phyloP scores from a whole-genome alignment of 2,797 vertebrate species.

The Streptopelia turtur region DNA sequence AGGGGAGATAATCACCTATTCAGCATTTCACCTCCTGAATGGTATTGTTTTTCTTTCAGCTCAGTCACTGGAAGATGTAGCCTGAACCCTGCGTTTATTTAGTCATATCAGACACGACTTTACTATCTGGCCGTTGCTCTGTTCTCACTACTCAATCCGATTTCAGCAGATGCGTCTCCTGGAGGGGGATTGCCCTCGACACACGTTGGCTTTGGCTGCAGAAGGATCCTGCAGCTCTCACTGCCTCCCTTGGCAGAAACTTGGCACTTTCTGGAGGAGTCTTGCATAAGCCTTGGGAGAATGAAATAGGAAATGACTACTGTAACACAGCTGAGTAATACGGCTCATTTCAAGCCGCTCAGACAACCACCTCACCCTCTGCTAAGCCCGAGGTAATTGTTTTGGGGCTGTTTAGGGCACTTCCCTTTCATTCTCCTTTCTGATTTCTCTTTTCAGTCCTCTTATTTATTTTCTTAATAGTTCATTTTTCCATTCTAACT shows the following conservation, averaged over 20 bases:
- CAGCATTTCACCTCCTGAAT: neutral
- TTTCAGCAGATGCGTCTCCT: neutral
- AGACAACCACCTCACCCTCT: neutral
- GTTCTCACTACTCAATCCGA: neutral
- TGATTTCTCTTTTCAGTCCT: neutral
- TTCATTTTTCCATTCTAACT: neutral
- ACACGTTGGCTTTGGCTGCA: neutral
- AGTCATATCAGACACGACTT: neutral
- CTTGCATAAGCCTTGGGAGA: neutral
- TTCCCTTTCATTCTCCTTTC: neutral
- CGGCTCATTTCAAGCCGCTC: neutral
- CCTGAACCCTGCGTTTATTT: neutral
- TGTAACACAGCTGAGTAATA: neutral
- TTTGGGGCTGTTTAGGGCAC: neutral
- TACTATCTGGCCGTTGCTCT: neutral
- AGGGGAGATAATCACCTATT: neutral
- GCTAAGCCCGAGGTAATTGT: neutral
- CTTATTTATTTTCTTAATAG: neutral
- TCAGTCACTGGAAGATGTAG: neutral
- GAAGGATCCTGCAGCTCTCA: neutral
- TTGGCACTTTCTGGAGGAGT: neutral
- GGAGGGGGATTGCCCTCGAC: neutral
- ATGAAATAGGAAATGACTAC: neutral
- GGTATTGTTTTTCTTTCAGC: neutral
- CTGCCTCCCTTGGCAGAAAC: slow-evolving; percentile 10